Evolutionary conservation across 2,888 invertebrate species (phyloP).

Genomic region (Nasonovia ribisnigri): DNA sequence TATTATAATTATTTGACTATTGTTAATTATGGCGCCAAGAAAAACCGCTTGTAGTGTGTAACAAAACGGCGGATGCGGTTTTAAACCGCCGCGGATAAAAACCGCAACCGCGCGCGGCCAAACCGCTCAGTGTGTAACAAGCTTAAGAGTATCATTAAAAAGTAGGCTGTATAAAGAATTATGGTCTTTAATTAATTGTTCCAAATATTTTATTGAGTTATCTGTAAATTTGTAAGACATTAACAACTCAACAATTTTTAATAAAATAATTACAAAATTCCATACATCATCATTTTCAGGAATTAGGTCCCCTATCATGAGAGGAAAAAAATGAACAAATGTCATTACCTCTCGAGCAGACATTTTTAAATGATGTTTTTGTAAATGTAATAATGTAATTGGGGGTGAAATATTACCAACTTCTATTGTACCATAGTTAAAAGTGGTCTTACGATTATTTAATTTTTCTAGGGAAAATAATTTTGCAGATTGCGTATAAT

Average conservation of each 20-base stretch:
- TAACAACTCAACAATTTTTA: not conserved
- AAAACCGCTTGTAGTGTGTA: no score
- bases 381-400: not conserved
- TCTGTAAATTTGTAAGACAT: not conserved
- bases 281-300: not conserved
- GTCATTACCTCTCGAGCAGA: slow-evolving; percentile 6
- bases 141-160: not conserved
- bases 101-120: no score
- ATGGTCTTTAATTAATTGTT: slow-evolving; percentile 13
- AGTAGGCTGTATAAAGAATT: not conserved
- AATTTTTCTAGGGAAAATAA: not conserved
- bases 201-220: not conserved
- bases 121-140: no score
- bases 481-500: not conserved
- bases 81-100: no score
- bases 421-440: slow-evolving; percentile 8
- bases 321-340: not conserved
- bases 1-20: no score
- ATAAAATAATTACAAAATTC: not conserved
- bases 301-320: not conserved
- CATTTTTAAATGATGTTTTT: not conserved
- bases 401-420: not conserved
- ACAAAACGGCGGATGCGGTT: no score
- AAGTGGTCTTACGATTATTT: not conserved
- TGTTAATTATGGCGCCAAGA: no score